Evolutionary conservation across 2,888 invertebrate genomes (phyloP).

Genomic region (Notocelia uddmanniana): DNA sequence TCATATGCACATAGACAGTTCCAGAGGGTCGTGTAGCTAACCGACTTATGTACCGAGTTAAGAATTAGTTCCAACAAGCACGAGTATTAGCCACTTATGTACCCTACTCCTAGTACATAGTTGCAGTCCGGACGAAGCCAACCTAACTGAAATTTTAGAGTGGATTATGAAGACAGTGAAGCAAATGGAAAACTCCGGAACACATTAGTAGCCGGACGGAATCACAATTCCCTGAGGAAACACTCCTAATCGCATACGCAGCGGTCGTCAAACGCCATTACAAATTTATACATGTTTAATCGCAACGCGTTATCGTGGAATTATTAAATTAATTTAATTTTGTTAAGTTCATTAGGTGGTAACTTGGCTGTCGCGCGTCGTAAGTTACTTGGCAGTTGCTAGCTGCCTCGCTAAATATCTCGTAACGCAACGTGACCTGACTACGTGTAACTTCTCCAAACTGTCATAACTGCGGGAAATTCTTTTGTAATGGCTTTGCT

Average conservation of each 20-base stretch:
- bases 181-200: constrained; percentile 18
- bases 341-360: constrained; percentile 38
- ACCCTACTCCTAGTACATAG: constrained; percentile 6
- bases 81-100: constrained; percentile 30
- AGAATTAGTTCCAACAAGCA: constrained; percentile 33
- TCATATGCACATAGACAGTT: constrained; percentile 57
- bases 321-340: constrained; percentile 40
- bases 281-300: constrained; percentile 24
- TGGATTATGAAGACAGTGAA: constrained; percentile 10
- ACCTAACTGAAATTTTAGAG: constrained; percentile 11
- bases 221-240: constrained; percentile 23
- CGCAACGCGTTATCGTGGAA: constrained; percentile 24
- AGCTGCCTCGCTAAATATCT: constrained; percentile 42
- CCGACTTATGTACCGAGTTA: constrained; percentile 44
- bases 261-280: constrained; percentile 16
- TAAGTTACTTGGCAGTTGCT: constrained; percentile 35
- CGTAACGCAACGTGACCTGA: constrained; percentile 43
- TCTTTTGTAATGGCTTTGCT: constrained; percentile 41
- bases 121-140: background rate
- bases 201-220: constrained; percentile 33
- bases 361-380: constrained; percentile 37
- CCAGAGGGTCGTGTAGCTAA: constrained; percentile 44
- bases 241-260: constrained; percentile 23
- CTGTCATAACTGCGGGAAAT: constrained; percentile 44
- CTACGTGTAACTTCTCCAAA: constrained; percentile 42